These are phyloP conservation scores for Sepioteuthis lessoniana DNA, from an alignment of 2,888 invertebrate species.

Conservation along the genomic window DNA sequence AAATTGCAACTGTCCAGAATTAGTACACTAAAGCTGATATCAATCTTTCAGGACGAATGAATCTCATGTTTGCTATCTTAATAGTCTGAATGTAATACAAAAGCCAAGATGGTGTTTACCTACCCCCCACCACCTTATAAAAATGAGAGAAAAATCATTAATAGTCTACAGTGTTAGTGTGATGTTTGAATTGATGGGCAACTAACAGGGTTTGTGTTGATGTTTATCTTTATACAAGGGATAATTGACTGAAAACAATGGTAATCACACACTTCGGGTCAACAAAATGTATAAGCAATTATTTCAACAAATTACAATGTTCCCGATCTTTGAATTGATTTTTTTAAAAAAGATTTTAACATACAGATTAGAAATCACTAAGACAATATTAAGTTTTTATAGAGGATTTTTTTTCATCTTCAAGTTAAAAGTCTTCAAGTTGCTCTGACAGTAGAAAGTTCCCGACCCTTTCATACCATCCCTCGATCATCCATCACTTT, in stretches of 20 bases:
- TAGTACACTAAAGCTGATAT: neutral
- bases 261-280: neutral
- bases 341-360: too few species aligned
- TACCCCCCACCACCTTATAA: too few species aligned
- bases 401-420: too few species aligned
- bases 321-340: too few species aligned
- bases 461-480: too few species aligned
- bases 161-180: neutral
- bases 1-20: conserved; percentile 1
- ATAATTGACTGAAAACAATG: neutral
- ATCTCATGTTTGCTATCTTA: neutral
- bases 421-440: too few species aligned
- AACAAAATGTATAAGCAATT: too few species aligned
- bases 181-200: neutral
- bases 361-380: too few species aligned
- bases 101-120: neutral
- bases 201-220: neutral
- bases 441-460: too few species aligned
- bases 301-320: too few species aligned
- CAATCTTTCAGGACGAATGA: neutral
- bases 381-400: too few species aligned
- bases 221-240: neutral
- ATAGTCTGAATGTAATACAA: neutral
- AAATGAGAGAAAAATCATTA: neutral
- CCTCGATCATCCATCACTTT: too few species aligned